Evolutionary conservation across 2,888 invertebrate species (phyloP), one percentile per base, ranked within the genome.

Genomic region (Ophioninae sp.): DNA sequence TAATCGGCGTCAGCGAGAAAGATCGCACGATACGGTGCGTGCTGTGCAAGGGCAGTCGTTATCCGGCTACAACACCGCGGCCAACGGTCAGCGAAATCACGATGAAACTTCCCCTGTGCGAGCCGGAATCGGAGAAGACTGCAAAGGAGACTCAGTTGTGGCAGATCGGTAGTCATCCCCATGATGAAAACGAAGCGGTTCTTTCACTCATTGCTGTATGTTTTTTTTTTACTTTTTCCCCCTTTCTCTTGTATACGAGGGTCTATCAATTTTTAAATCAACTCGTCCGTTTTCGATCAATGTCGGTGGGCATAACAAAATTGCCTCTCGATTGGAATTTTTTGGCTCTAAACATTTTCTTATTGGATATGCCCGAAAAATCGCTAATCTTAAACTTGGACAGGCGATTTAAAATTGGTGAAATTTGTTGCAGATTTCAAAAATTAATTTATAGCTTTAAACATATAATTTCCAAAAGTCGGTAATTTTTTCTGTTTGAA

Each of bases 151-250:
- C 97, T 89, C 94, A 94, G 85, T 88, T 97, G 57, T 94, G 96
- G 86, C 94, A 96, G 3, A 94, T 95, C 93, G 95, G 95, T 44
- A 94, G 94, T 86, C 94, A 95, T 88, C 93, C 94, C 0, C 93
- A 95, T 0, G 94, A 95, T 3, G 95, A 95, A 44, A 95, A 96
- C 85, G 97, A 98, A 91, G 95, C 96, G 6, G 95, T 98, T n/a
- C 95, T 99, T 87, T 98, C 97, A 93, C 93, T 98, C 68, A 98
- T 99, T 94, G 97, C 97, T 67, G 97, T 98, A 93, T 37, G 17
- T 65, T 30, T 17, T 21, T 44, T 30, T 2, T 30, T 30, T 30
- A 17, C 7, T 61, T 30, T 56, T n/a, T 68, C 30, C 23, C 1
- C 7, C 37, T 30, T 30, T 30, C 30, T 30, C 30, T 1, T 30